phyloP scores from a whole-genome alignment of 2,113 vertebrate species.

The Boulengeromyrus knoepffleri region DNA sequence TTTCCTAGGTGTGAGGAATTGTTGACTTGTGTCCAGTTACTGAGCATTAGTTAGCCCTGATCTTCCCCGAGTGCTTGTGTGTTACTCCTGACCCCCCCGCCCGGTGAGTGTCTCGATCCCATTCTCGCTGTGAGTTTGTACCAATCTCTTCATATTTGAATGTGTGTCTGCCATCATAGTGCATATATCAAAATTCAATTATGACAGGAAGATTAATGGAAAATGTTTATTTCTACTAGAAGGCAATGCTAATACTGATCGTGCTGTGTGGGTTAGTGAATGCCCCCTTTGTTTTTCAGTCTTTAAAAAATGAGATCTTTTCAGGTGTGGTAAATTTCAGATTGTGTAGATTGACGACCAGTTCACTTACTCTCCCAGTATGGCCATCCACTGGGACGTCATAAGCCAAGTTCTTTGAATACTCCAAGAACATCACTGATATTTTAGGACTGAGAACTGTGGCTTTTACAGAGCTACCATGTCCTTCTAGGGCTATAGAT shows the following conservation, averaged over 20 bases:
- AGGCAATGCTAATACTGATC: background rate
- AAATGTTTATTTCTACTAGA: background rate
- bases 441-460: background rate
- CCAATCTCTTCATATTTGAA: background rate
- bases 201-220: background rate
- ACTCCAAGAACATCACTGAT: background rate
- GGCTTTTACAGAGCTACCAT: background rate
- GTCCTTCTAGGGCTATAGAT: background rate
- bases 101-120: background rate
- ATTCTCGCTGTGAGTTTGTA: background rate
- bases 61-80: background rate
- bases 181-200: background rate
- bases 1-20: background rate
- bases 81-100: background rate
- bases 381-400: background rate
- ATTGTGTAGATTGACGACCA: background rate
- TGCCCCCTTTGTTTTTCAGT: background rate
- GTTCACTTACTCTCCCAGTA: background rate
- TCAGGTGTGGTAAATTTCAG: background rate
- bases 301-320: background rate
- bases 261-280: background rate
- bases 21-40: background rate
- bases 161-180: background rate
- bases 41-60: background rate
- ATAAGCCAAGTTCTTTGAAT: background rate